Evolutionary conservation across 2,888 invertebrate species (phyloP).

Genomic region (Chloroclysta siterata): DNA sequence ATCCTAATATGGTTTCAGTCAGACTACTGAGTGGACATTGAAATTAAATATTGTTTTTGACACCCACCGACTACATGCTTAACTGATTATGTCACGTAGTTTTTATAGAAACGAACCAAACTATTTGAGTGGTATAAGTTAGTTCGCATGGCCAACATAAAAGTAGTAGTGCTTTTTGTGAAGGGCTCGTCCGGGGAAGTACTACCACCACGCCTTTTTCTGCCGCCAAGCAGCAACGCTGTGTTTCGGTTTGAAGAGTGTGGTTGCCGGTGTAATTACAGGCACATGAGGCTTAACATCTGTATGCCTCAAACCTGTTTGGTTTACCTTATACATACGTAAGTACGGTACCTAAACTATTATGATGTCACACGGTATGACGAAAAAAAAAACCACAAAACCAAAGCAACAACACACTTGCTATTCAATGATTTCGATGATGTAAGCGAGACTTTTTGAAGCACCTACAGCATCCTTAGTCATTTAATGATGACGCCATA

Average conservation of each 20-base stretch:
- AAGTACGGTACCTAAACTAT: too few species aligned
- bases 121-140: background rate
- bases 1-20: constrained; percentile 8
- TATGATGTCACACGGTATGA: background rate
- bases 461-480: background rate
- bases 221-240: too few species aligned
- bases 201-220: too few species aligned
- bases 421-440: background rate
- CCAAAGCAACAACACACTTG: background rate
- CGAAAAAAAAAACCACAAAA: background rate
- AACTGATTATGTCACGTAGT: constrained; percentile 16
- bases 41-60: constrained; percentile 17
- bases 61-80: constrained; percentile 16
- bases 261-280: too few species aligned
- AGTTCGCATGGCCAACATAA: too few species aligned
- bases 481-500: too few species aligned
- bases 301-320: too few species aligned
- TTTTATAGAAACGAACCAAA: constrained; percentile 8
- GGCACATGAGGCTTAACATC: too few species aligned
- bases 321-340: too few species aligned
- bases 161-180: too few species aligned
- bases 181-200: too few species aligned
- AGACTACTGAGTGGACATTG: background rate
- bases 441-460: background rate
- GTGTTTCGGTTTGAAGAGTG: too few species aligned